Evolutionary conservation across 2,113 vertebrate genomes (phyloP).

Genomic region (Tachysurus vachellii): DNA sequence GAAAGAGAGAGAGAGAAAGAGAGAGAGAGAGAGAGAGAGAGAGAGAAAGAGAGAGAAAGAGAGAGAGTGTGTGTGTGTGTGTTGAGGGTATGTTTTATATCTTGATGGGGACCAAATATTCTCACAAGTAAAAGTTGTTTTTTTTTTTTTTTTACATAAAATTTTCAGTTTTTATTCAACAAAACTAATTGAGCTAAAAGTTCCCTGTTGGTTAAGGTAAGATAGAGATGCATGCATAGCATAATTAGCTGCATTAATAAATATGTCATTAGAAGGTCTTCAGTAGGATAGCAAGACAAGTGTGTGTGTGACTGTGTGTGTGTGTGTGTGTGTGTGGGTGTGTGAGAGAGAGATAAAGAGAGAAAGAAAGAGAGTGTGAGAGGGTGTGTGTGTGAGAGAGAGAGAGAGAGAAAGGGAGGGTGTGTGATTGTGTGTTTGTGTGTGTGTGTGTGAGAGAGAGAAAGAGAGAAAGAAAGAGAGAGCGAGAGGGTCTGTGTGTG

Average conservation of each 20-base stretch:
- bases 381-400: neutral
- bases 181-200: neutral
- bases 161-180: neutral
- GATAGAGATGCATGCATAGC: constrained; percentile 1
- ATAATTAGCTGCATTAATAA: neutral
- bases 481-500: too few species aligned
- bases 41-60: neutral
- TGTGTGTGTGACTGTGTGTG: neutral
- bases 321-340: neutral
- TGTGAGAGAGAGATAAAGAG: neutral
- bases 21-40: neutral
- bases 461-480: constrained; percentile 19
- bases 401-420: constrained; percentile 18
- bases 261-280: neutral
- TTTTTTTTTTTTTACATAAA: neutral
- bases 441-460: too few species aligned
- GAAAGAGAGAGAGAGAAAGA: neutral
- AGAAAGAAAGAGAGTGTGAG: neutral
- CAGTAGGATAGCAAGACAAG: neutral
- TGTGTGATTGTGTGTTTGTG: too few species aligned
- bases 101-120: neutral
- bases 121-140: neutral
- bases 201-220: neutral
- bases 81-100: neutral
- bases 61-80: neutral